These are phyloP conservation scores for Glaucomys volans DNA, from an alignment of 2,113 vertebrate genomes.

Conservation along the genomic window DNA sequence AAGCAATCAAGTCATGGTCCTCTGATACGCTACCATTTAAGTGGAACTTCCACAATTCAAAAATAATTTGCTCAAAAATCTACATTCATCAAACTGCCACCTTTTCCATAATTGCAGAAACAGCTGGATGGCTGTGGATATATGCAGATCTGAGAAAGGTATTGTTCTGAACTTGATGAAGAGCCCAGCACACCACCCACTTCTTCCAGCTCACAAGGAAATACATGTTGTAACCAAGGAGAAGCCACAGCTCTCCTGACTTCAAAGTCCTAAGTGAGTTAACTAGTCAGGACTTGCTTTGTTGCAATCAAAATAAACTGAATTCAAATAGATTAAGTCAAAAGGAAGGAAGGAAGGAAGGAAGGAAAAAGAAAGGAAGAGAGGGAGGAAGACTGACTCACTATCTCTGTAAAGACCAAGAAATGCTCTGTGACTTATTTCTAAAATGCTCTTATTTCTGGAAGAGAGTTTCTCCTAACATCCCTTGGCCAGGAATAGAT, in stretches of 20 bases:
- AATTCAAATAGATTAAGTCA: background rate
- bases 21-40: background rate
- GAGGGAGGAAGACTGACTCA: background rate
- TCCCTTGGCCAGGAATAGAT: background rate
- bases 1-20: background rate
- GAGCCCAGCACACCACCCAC: background rate
- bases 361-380: accelerated
- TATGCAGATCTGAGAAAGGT: background rate
- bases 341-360: background rate
- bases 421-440: background rate
- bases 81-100: background rate
- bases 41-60: background rate
- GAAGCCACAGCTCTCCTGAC: background rate
- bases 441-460: background rate
- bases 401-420: background rate
- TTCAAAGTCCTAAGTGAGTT: background rate
- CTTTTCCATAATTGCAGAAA: background rate
- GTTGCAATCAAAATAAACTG: background rate
- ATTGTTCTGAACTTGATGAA: background rate
- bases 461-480: background rate
- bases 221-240: background rate
- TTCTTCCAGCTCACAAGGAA: background rate
- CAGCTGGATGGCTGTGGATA: background rate
- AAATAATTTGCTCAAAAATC: background rate
- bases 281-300: background rate